Base-by-base conservation (phyloP, 92 coral and sea anemone genomes). In the Zoanthus sansibaricus region DNA sequence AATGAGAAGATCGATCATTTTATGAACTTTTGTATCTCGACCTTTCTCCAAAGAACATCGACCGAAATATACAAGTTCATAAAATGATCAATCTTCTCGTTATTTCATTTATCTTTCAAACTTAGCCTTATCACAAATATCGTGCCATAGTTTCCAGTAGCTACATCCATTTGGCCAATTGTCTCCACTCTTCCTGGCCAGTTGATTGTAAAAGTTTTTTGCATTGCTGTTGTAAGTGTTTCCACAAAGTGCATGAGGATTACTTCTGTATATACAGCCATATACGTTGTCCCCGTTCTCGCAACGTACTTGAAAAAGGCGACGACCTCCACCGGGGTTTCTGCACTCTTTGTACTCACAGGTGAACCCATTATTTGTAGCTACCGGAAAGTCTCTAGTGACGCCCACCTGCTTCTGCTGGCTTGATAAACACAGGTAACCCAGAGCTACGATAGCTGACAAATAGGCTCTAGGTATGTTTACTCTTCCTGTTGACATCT, bases 211-310 rank as follows among this genome's bases (percentile, higher is more conserved):
- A 55, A 5, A 72, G 0, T 3, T 7, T 32, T 0, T 1, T 25
- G 21, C 25, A 2, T 72, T 16, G 12, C 31, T 25, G 21, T 72
- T 72, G 56, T 72, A 72, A 37, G 42, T 37, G 10, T 7, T 9
- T 70, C 68, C 48, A 52, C 87, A 69, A 54, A 25, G 25, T 25
- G 1, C 7, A 59, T 83, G 87, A 70, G 87, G 87, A 69, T 83
- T 83, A 51, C 74, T 78, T 42, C 21, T 83, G 76, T 83, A 83
- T 37, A 83, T 75, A 71, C 87, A 83, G 4, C 76, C 87, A 54
- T 83, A 83, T 9, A 16, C 11, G 49, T 48, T 17, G 48, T 7
- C 16, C 4, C 72, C 87, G 47, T 37, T 16, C 72, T 6, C 2
- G 69, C 87, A 83, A 30, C 64, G 42, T 9, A 71, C 79, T 69